Base-by-base conservation (phyloP, 2,797 vertebrate genomes). In the Pseudotriccus pelzelni region DNA sequence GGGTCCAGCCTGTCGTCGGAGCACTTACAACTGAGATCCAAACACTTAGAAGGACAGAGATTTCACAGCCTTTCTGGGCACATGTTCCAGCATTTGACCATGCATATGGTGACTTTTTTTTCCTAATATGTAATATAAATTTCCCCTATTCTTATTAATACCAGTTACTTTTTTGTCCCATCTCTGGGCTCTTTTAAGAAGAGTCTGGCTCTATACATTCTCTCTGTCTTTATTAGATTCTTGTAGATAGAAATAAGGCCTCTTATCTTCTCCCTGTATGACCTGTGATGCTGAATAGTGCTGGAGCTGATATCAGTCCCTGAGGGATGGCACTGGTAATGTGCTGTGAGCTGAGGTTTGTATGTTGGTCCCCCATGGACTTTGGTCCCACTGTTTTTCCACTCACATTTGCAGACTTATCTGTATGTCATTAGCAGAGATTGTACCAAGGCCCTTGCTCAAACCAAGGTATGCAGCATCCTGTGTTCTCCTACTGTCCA, bases 11-110 rank as follows among this genome's bases (percentile, higher is more conserved):
- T 9, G 44, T 67, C 12, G 11, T 53, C 18, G 53, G 17, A 20
- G 15, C 13, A 4, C 2, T 10, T 16, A 52, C 23, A 62, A 16
- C 49, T 25, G 6, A 76, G 55, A 46, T 5, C 21, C 1, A 0
- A 60, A 34, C 12, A 58, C 9, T 36, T 79, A 36, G 16, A 37
- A 37, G 21, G 16, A 22, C 20, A 7, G 30, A 43, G 23, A 53
- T 73, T 49, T 43, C 30, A 50, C 52, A 66, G 8, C 12, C 17
- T 66, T 15, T 68, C 74, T 41, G 12, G 15, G 20, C 17, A 58
- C 13, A 5, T 7, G 8, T 56, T 68, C 44, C 49, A 68, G 24
- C 16, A 43, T 74, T 86, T 60, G 16, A 27, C 36, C n/a, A 56
- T 7, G 6, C 6, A 23, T 59, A 25, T 8, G 5, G 15, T 55